phyloP scores from a whole-genome alignment of 2,888 invertebrate genomes.

The Aphidoletes aphidimyza region DNA sequence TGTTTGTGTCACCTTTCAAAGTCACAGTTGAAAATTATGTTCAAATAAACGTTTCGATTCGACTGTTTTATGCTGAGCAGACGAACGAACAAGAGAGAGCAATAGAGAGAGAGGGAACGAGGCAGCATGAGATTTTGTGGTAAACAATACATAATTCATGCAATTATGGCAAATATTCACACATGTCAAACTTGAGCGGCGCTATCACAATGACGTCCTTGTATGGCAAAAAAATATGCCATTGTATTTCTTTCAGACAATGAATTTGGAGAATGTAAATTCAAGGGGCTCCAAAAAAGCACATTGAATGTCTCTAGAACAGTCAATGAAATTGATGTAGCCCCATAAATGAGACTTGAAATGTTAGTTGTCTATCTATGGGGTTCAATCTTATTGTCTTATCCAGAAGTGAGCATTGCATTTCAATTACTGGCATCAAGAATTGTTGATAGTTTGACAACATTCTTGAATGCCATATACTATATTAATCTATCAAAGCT shows the following conservation, averaged over 20 bases:
- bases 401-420: no score
- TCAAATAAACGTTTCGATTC: conserved; percentile 2
- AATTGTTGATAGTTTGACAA: no score
- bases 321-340: no score
- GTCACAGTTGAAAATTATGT: conserved; percentile 29
- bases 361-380: no score
- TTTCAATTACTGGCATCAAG: no score
- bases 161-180: conserved; percentile 33
- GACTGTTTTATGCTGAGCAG: no score
- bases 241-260: background rate
- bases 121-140: background rate
- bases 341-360: no score
- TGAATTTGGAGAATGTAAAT: background rate
- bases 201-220: background rate
- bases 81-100: no score
- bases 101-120: background rate
- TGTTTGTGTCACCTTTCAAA: conserved; percentile 48
- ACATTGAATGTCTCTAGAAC: no score
- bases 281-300: background rate
- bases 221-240: background rate
- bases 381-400: no score
- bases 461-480: no score
- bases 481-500: no score
- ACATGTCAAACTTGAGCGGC: background rate
- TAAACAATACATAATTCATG: background rate